Evolutionary conservation across 2,888 invertebrate genomes (phyloP), one percentile per base, ranked within the genome.

Genomic region (Nemotelus pantherinus): DNA sequence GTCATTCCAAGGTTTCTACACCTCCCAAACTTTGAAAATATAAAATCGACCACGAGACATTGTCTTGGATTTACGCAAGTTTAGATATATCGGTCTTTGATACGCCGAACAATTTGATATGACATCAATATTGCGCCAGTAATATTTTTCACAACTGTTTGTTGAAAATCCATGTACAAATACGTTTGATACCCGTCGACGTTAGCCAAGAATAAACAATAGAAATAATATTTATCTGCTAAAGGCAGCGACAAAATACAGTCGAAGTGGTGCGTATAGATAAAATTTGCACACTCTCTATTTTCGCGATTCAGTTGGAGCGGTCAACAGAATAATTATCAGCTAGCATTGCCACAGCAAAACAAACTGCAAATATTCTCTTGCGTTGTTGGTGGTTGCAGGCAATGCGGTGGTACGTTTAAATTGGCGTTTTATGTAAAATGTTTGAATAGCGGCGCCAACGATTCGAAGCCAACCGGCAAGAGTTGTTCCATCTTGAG

Each of bases 301-400:
- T 60, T 60, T 60, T 60, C 60, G 39, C 60, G 41, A 39, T 41
- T 60, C 9, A 39, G 39, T 43, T 39, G 25, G 7, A 39, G 39
- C 60, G 39, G 41, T 60, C 60, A 60, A 60, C 60, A 60, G 60
- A 60, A 60, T 41, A 60, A 60, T 60, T 60, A 60, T 60, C 60
- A 43, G 41, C 60, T 60, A 25, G 3, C 25, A n/a, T 41, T 7
- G 60, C 39, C 7, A 41, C 60, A 60, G 41, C 39, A 60, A 41
- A 60, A 0, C 39, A 3, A 25, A 43, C 60, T 60, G 60, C 39
- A 60, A 60, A 7, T 60, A 60, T 25, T 60, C n/a, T 25, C 25
- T 57, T n/a, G 10, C 25, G 25, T 25, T 57, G 25, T 60, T 7
- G 60, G 7, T 60, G 41, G 25, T 60, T 25, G 58, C 9, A 43